Base-by-base conservation (phyloP, 2,888 invertebrate species). In the Athalia cordata region DNA sequence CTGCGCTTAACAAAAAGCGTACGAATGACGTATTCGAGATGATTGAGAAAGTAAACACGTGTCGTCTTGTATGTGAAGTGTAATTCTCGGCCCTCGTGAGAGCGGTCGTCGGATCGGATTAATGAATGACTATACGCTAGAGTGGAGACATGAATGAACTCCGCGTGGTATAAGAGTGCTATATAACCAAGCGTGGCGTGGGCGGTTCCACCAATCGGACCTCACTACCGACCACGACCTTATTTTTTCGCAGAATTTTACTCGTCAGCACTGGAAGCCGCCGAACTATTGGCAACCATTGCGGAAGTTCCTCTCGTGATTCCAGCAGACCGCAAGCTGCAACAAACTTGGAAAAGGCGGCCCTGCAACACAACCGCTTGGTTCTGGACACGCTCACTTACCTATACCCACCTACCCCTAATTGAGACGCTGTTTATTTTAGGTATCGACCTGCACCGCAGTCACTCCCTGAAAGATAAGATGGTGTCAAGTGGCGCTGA, bases 101-200 rank as follows among this genome's bases (percentile, higher is more conserved):
- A 72, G 13, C 61, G 57, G 59, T 78, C 81, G 81, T 82, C 83
- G 84, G 85, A 84, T 83, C 84, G 81, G 84, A 83, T 87, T 87
- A 88, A 88, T 86, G 87, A 87, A 86, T 86, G 87, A 85, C 87
- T 88, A 87, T 84, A 85, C 49, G 50, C 84, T 85, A 83, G 85
- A 85, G 85, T 85, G 84, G 84, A 86, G 86, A 87, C 88, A 89
- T 89, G 88, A 89, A 89, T 89, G 89, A 89, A 88, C 84, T 84
- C 85, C 83, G 83, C 84, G 82, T 86, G 86, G 86, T 83, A 85
- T 83, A 83, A 83, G 84, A 84, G 85, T 87, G 85, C 85, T 86
- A 88, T 88, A 88, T 87, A 88, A 87, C 75, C 75, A 50, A 64
- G 50, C n/a, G 3, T 11, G 62, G 50, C 50, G 75, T 75, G 75